These are phyloP conservation scores for Latrodectus geometricus DNA, from an alignment of 1,140 invertebrate genomes.

Conservation along the genomic window DNA sequence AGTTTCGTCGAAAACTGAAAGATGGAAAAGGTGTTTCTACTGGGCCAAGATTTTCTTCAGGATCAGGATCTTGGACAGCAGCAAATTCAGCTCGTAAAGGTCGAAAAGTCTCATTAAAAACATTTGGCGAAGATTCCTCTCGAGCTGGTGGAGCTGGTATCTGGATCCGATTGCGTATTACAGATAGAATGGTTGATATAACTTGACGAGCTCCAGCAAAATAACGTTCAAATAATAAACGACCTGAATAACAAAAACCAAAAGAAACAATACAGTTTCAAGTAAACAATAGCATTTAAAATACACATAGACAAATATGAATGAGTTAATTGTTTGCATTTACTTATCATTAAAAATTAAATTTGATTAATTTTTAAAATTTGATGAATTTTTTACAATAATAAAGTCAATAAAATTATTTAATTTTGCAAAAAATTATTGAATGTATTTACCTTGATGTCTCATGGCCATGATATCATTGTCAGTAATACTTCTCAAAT, in stretches of 20 bases:
- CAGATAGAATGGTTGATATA: constrained; percentile 84
- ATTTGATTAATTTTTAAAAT: neutral
- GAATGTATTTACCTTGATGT: constrained; percentile 76
- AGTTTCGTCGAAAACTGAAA: constrained; percentile 86
- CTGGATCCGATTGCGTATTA: constrained; percentile 83
- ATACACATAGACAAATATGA: neutral
- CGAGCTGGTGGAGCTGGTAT: constrained; percentile 83
- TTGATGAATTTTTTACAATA: neutral
- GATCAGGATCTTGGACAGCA: constrained; percentile 78
- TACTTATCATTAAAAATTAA: neutral
- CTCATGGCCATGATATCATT: constrained; percentile 87
- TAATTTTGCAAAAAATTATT: neutral
- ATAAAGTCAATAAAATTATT: neutral
- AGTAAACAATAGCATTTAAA: neutral
- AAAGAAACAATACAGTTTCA: neutral
- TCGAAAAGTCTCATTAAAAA: constrained; percentile 77
- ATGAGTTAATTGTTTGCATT: neutral
- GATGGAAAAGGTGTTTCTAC: constrained; percentile 92
- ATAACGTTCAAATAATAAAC: constrained; percentile 90
- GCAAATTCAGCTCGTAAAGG: constrained; percentile 52
- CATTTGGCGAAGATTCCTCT: constrained; percentile 77
- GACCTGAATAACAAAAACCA: constrained; percentile 57
- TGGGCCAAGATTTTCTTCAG: constrained; percentile 93
- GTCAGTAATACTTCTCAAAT: constrained; percentile 88
- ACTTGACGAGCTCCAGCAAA: constrained; percentile 84